Conservation (phyloP, 2,113 vertebrate genomes). For the Cariama cristata region DNA sequence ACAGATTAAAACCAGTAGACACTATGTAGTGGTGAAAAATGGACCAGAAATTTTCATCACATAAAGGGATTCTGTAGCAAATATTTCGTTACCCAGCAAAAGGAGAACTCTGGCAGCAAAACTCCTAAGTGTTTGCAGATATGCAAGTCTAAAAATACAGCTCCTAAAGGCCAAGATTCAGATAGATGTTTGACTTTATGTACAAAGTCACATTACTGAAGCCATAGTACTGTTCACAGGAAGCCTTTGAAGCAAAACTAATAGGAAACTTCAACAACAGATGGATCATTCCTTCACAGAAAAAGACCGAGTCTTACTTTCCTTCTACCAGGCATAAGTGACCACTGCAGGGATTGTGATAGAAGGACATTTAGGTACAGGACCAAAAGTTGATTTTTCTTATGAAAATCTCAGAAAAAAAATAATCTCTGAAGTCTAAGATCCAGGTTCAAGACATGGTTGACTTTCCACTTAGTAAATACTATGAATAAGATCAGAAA, state of each 20-base stretch:
- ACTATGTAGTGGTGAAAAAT: background rate
- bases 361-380: background rate
- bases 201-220: background rate
- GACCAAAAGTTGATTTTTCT: background rate
- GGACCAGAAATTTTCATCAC: background rate
- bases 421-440: background rate
- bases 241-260: background rate
- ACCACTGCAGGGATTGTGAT: background rate
- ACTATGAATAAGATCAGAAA: background rate
- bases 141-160: background rate
- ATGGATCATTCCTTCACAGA: background rate
- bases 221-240: background rate
- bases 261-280: background rate
- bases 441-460: background rate
- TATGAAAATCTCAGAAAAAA: background rate
- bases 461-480: background rate
- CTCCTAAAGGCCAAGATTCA: background rate
- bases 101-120: background rate
- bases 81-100: background rate
- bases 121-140: background rate
- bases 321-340: background rate
- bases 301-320: background rate
- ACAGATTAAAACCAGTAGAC: background rate
- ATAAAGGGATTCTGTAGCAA: background rate
- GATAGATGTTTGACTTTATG: background rate